Evolutionary conservation across 2,888 invertebrate species (phyloP).

Genomic region (Oxycera nigricornis): DNA sequence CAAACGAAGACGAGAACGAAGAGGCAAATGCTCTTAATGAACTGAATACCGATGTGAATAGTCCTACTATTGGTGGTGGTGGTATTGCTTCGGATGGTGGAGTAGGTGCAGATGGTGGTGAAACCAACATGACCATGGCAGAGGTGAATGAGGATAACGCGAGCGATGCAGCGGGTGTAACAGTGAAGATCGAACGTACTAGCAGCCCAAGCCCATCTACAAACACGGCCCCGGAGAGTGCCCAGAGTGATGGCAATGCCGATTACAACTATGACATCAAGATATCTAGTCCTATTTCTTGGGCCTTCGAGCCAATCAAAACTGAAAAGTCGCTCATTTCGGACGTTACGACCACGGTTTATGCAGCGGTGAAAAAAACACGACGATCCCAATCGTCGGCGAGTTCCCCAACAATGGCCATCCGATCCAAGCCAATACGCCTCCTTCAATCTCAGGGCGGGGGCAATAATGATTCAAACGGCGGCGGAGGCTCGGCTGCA

Average conservation of each 20-base stretch:
- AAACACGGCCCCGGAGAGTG: conserved; percentile 40
- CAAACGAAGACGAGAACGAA: not conserved
- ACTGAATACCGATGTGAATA: not conserved
- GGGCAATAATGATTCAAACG: not conserved
- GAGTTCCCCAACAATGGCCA: conserved; percentile 10
- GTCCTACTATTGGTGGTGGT: conserved; percentile 39
- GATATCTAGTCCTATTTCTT: conserved; percentile 60
- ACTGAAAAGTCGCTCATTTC: conserved; percentile 40
- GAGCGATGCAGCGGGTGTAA: conserved; percentile 38
- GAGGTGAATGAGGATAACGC: conserved; percentile 27
- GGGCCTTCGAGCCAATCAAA: conserved; percentile 58
- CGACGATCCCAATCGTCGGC: conserved; percentile 7
- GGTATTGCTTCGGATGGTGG: conserved; percentile 40
- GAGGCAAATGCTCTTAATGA: conserved; percentile 4
- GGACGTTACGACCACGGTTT: conserved; percentile 32
- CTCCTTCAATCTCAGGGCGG: conserved; percentile 40
- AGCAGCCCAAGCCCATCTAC: conserved; percentile 46
- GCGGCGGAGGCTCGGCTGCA: conserved; percentile 47
- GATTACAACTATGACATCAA: conserved; percentile 59
- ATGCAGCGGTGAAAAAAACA: conserved; percentile 38
- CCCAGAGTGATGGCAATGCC: conserved; percentile 42
- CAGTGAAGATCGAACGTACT: conserved; percentile 47
- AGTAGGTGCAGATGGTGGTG: conserved; percentile 7
- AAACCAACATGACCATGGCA: conserved; percentile 4
- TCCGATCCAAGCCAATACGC: conserved; percentile 33